Base-by-base conservation (phyloP, 2,888 invertebrate species). In the Polydrusus tereticollis region DNA sequence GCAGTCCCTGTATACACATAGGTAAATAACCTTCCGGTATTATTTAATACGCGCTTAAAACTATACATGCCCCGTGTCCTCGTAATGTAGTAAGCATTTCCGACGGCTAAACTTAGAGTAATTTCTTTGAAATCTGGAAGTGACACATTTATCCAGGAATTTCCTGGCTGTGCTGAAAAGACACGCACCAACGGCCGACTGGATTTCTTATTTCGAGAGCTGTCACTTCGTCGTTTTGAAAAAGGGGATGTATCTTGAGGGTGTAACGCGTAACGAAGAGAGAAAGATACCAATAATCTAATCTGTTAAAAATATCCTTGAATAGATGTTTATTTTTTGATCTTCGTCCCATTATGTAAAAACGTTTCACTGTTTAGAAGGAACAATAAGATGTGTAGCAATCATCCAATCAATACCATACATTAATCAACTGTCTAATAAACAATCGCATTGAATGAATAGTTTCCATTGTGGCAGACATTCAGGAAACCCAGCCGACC, bases 121-220 rank as follows among this genome's bases (percentile, higher is more conserved):
- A 62, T 43, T 45, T 62, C 60, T 62, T 45, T 41, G 60, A 45
- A 62, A 62, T 43, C 45, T 62, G 60, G 45, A 45, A 62, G 8
- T 62, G 60, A 45, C 60, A 62, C 60, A 29, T 62, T 62, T 12
- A 26, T 16, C 26, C 16, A 29, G 23, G 45, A 26, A 62, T 62
- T 62, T 62, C 60, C 60, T 8, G 23, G 45, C 60, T 23, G 45
- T 45, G 45, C 26, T 59, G 59, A 43, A 29, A 18, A 16, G 16
- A 21, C 20, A n/a, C 3, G 4, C 10, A 26, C n/a, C n/a, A 45
- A 45, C 60, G 43, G 29, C 18, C 47, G 23, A 47, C n/a, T 18
- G 16, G 18, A 59, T 14, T 23, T n/a, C 52, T 29, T 52, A 52
- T 52, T 52, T 52, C 7, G 29, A 16, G 26, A 52, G 29, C 29